Conservation (phyloP, 37 sponge, comb jelly and placozoan species). For the Chondrosia reniformis region DNA sequence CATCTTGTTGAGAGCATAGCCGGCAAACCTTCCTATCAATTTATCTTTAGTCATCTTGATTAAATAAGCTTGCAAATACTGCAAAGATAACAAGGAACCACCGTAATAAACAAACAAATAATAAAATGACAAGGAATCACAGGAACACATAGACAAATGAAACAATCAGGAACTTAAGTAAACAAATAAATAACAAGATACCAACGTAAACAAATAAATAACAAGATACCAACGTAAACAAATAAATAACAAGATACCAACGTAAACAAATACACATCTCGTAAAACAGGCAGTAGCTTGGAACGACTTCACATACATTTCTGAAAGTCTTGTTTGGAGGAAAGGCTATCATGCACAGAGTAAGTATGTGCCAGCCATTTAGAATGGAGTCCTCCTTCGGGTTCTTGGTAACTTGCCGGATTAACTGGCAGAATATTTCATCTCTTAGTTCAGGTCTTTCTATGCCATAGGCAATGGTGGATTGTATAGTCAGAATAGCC, state of each 20-base stretch:
- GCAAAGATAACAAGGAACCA: not conserved
- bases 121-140: not conserved
- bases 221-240: too few species aligned
- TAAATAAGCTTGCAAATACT: constrained; percentile 88
- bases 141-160: too few species aligned
- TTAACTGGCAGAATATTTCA: constrained; percentile 93
- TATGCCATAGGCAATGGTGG: constrained; percentile 90
- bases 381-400: constrained; percentile 66
- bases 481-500: constrained; percentile 78
- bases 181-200: too few species aligned
- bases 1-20: constrained; percentile 65
- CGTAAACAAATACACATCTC: too few species aligned
- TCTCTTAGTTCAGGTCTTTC: constrained; percentile 89
- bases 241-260: too few species aligned
- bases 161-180: too few species aligned
- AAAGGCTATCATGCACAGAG: constrained; percentile 84
- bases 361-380: constrained; percentile 83
- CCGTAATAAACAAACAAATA: not conserved
- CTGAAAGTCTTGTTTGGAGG: constrained; percentile 85
- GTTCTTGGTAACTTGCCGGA: constrained; percentile 85
- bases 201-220: too few species aligned
- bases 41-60: constrained; percentile 33
- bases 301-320: constrained; percentile 56
- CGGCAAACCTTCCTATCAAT: constrained; percentile 51
- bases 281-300: too few species aligned